Base-by-base conservation (phyloP, 2,888 invertebrate species). In the Parnassius smintheus region DNA sequence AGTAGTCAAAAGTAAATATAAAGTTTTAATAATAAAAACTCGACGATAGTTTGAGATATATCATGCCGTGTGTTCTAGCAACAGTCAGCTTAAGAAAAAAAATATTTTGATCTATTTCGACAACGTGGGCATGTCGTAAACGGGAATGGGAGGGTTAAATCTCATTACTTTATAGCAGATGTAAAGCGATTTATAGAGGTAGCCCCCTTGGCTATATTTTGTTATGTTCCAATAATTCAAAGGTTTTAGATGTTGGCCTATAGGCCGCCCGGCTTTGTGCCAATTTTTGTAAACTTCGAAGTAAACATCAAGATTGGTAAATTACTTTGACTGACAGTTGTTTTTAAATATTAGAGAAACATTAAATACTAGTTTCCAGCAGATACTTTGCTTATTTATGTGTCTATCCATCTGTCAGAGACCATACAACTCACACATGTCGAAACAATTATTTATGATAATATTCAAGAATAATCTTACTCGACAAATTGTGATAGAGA, bases 91-190 rank as follows among this genome's bases (percentile, higher is more conserved):
- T 18, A 55, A 53, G 56, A 71, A 65, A 70, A 69, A 75, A 76
- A 75, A 81, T 78, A 81, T 82, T 83, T 83, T 82, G 85, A 84
- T 85, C 79, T 82, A 86, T 86, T 80, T 76, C 76, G 66, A 72
- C 72, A 76, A 75, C 69, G 75, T 73, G 79, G 78, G 80, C 75
- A 75, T 78, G 82, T 85, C 86, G 84, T 89, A 89, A 90, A 88
- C 74, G 82, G 75, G 80, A 82, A 85, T 83, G 78, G 80, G 82
- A 81, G 85, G 88, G 88, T 85, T 88, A 87, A 89, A 91, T 87
- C 86, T 87, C 86, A 87, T 89, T 89, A 89, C 88, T 88, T 89
- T 89, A 89, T 87, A 80, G 88, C 81, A 85, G 85, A 88, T 86
- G 87, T 86, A 86, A 87, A 88, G 77, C 83, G 84, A 87, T 88